Evolutionary conservation across 92 coral and sea anemone species (phyloP), one percentile per base, ranked within the genome.

Genomic region (Bergia sp.): DNA sequence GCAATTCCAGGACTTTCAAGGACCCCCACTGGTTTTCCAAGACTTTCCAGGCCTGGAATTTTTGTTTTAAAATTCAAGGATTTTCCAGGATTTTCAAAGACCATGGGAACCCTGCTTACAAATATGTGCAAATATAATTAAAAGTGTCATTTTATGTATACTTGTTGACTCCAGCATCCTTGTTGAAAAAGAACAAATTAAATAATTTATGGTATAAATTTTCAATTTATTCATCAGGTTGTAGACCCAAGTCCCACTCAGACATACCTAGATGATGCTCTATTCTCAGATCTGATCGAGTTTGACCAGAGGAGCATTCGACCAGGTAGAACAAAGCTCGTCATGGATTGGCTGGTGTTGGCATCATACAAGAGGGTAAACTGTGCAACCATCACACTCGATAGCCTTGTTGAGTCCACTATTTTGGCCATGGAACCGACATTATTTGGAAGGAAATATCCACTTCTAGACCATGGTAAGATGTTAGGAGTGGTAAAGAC

Each of bases 371-470:
- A 77, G 71, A 90, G 93, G 16, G 89, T 93, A 47, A 79, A 80
- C 77, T 92, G 92, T 76, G 88, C 90, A 8, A 91, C 91, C 6
- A 85, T 93, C 43, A 73, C 90, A 66, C 90, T 93, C 40, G 92
- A 91, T 45, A 93, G 94, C 86, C 94, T 94, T 83, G 94, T 93
- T 29, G 87, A 94, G 41, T 71, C 86, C 66, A 94, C 95, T 45
- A 91, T 94, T 37, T 16, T 94, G 61, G 86, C 47, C 20, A 85
- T 71, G 82, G 91, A 89, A 44, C 88, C 91, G 10, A 85, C 44
- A 37, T 67, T 88, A 10, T 36, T 91, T 41, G 91, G 93, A 80
- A 82, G 79, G 37, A 84, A 79, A n/a, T 94, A 79, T 73, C 94
- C 92, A 5, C 82, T 91, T 9, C 37, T 93, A 20, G 87, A 94